Base-by-base conservation (phyloP, 1,140 invertebrate genomes). In the Drosophila bocqueti region DNA sequence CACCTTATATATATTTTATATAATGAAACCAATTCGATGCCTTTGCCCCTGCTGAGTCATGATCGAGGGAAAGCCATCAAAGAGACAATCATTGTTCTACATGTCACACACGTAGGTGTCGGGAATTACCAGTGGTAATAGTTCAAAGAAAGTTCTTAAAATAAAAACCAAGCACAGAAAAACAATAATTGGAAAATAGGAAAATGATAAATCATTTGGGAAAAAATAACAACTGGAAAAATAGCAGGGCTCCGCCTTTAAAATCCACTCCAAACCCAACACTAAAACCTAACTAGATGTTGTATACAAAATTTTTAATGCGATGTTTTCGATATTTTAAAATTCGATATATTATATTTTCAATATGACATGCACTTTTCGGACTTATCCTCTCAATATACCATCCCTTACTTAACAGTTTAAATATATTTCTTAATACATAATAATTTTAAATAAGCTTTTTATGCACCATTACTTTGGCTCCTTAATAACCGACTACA, bases 31-130 rank as follows among this genome's bases (percentile, higher is more conserved):
- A 15, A 26, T 49, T 38, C 31, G 24, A 24, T 67, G 40, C 26
- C 47, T 38, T 52, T 67, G 16, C 13, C 31, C n/a, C 31, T 47
- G 59, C 31, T 16, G 59, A 16, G 64, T 67, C 64, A 67, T 64
- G 64, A 38, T 67, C 31, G 59, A n/a, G 64, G 21, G 64, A 67
- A 67, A 67, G 64, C 62, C 31, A 45, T 67, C 18, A 46, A 16
- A n/a, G 59, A 24, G 21, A 6, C 58, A 15, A 13, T 26, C 64
- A 62, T 24, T 59, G 59, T 66, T 66, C 64, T 66, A 63, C 34
- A 62, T 66, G 64, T 63, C 64, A 18, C 42, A 63, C 58, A 16
- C 31, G 45, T 45, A 43, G 64, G 40, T 66, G 57, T 29, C 31
- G 5, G 34, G 8, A 3, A 55, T 38, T 24, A 0, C 15, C 16